phyloP scores from a whole-genome alignment of 2,797 vertebrate genomes.

The Etheostoma perlongum region DNA sequence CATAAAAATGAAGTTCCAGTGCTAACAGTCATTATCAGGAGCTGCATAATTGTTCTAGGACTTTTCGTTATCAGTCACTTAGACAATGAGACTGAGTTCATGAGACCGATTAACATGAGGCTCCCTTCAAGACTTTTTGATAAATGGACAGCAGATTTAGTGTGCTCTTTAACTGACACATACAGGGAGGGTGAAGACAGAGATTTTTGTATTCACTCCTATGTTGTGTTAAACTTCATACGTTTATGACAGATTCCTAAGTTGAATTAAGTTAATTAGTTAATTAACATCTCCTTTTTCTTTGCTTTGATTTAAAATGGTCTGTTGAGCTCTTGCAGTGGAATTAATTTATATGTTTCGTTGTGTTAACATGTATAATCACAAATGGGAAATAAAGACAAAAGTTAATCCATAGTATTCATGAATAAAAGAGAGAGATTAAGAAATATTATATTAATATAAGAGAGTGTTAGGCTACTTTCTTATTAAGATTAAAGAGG shows the following conservation, averaged over 20 bases:
- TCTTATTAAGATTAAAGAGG: slow-evolving; percentile 10
- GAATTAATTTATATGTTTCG: slow-evolving; percentile 39
- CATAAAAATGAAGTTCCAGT: slow-evolving; percentile 20
- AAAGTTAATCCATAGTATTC: slow-evolving; percentile 16
- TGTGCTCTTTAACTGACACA: not conserved
- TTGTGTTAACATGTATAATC: slow-evolving; percentile 27
- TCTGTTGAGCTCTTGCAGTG: slow-evolving; percentile 13
- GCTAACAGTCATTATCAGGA: not conserved
- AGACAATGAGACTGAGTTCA: not conserved
- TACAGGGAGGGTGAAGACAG: not conserved
- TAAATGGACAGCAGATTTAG: not conserved
- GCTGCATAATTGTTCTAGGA: not conserved
- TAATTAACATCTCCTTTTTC: slow-evolving; percentile 34
- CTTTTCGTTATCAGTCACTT: not conserved
- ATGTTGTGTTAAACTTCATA: not conserved
- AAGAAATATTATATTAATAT: not conserved
- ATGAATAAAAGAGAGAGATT: not conserved
- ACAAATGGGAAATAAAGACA: slow-evolving; percentile 11
- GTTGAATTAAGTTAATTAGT: slow-evolving; percentile 24
- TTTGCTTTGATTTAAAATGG: slow-evolving; percentile 27
- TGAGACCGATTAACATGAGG: not conserved
- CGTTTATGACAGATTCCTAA: slow-evolving; percentile 13
- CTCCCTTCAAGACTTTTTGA: not conserved
- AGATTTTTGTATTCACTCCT: not conserved
- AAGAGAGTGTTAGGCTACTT: slow-evolving; percentile 9